Evolutionary conservation across 2,888 invertebrate species (phyloP).

Genomic region (Therioaphis trifolii): DNA sequence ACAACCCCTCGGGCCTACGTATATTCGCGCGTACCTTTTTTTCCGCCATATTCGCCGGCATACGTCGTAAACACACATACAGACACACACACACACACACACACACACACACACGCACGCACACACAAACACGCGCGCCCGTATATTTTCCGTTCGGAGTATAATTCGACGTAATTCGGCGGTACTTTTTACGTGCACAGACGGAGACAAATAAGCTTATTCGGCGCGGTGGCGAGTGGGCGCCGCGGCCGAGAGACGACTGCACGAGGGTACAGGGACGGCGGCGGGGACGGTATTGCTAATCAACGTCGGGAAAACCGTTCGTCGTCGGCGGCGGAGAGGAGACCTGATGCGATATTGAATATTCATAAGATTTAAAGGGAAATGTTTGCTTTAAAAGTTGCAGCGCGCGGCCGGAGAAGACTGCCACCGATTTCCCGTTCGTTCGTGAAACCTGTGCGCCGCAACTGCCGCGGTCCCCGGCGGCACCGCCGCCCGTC

Average conservation of each 20-base stretch:
- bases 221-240: background rate
- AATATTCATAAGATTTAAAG: constrained; percentile 62
- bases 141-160: background rate
- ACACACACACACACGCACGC: background rate
- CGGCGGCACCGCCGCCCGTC: background rate
- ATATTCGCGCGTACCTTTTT: background rate
- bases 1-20: background rate
- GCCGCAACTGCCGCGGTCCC: background rate
- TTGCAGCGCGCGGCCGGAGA: constrained; percentile 40
- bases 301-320: constrained; percentile 54
- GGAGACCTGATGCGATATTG: constrained; percentile 58
- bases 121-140: background rate
- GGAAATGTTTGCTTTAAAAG: constrained; percentile 63
- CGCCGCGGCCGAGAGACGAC: too few species aligned
- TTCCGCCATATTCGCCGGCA: background rate
- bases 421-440: constrained; percentile 57
- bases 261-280: background rate
- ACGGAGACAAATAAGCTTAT: constrained; percentile 48
- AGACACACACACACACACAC: background rate
- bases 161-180: constrained; percentile 29
- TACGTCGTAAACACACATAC: too few species aligned
- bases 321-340: constrained; percentile 15
- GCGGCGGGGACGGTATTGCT: constrained; percentile 1
- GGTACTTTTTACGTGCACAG: constrained; percentile 40
- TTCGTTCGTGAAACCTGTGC: constrained; percentile 57